These are phyloP conservation scores for Remorina albescens DNA, from an alignment of 2,797 vertebrate genomes.

Conservation along the genomic window DNA sequence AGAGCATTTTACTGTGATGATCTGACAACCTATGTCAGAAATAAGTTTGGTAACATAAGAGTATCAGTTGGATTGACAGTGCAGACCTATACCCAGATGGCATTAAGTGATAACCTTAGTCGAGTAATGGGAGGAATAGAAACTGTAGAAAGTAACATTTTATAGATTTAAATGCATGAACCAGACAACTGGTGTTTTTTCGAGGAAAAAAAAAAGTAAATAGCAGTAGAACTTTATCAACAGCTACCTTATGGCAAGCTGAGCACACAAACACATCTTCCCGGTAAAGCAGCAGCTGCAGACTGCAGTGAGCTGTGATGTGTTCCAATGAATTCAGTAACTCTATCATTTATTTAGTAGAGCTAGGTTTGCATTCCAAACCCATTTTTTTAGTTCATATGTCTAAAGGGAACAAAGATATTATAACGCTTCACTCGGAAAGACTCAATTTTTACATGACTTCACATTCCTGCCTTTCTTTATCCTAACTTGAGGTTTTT, in stretches of 20 bases:
- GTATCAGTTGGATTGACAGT: neutral
- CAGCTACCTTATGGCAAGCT: constrained; percentile 17
- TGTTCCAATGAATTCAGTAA: constrained; percentile 12
- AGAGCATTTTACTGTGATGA: neutral
- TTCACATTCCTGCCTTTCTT: constrained; percentile 6
- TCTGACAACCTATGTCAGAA: neutral
- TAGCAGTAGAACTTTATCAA: constrained; percentile 45
- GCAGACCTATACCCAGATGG: too few relatives aligned
- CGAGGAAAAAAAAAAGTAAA: constrained; percentile 28
- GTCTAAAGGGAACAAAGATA: neutral
- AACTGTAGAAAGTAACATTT: neutral
- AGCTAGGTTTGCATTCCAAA: constrained; percentile 1
- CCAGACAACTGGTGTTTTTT: constrained; percentile 9
- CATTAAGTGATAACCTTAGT: neutral
- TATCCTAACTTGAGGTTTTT: constrained; percentile 25
- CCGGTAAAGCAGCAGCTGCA: constrained; percentile 8
- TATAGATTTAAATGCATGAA: constrained; percentile 9
- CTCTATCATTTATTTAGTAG: constrained; percentile 16
- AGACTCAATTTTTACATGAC: neutral
- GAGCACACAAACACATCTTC: constrained; percentile 11
- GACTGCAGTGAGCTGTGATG: constrained; percentile 3
- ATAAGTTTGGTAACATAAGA: neutral
- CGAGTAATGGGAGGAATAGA: neutral
- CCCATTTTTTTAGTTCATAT: neutral
- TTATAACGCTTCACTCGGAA: neutral